Evolutionary conservation across 2,113 vertebrate genomes (phyloP), one percentile per base, ranked within the genome.

Genomic region (Xiphias gladius): DNA sequence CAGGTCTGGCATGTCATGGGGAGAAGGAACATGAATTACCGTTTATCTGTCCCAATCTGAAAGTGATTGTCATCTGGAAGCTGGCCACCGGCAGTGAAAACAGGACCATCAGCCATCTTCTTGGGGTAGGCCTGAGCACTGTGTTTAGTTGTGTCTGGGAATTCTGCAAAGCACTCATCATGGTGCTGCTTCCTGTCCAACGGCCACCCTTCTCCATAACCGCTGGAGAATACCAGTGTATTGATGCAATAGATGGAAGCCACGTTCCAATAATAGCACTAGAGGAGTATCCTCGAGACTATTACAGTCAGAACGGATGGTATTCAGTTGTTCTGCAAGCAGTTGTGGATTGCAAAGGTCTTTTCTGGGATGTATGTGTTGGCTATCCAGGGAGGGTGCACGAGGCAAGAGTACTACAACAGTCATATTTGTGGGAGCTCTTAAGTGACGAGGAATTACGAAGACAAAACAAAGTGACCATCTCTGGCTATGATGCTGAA

Each of bases 341-440:
- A 8, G 68, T 35, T n/a, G 59, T 65, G 12, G 61, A 73, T 57
- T 20, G 32, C 37, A 72, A 35, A 64, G 24, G 67, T 1, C 46
- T 64, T 22, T 54, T 73, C 37, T 73, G 61, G 61, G 26, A 73
- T 32, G n/a, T n/a, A n/a, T n/a, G n/a, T n/a, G n/a, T n/a, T n/a
- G n/a, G n/a, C n/a, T n/a, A n/a, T n/a, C n/a, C n/a, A n/a, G n/a
- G n/a, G n/a, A n/a, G n/a, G n/a, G n/a, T n/a, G n/a, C n/a, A n/a
- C n/a, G n/a, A n/a, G n/a, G 78, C 57, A 17, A 28, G 76, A 35
- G 6, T 35, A 35, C 17, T 46, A 2, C 16, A n/a, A 11, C 30
- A 37, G 41, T 61, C 35, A 16, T 46, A 28, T 41, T 22, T 68
- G 19, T 68, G 62, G 62, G 22, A 58, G 0, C 19, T 52, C 3